A percentile compares a stretch with the other conserved stretches of the same genome.
phyloP scores from a whole-genome alignment of 2,113 vertebrate species.

The Todiramphus chloris region DNA sequence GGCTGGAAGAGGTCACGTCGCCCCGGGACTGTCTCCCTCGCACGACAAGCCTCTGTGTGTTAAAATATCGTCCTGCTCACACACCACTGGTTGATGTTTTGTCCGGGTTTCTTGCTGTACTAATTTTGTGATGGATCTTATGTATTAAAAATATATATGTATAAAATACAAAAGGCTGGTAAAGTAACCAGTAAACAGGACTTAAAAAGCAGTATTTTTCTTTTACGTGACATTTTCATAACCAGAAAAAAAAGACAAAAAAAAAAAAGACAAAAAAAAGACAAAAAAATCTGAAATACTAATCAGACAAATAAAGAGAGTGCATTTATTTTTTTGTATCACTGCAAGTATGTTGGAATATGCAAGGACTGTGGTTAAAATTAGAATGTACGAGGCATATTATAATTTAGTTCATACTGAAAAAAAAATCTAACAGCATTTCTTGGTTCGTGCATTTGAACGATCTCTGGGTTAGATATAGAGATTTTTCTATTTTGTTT shows the following conservation, averaged over 20 bases:
- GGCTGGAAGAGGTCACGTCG: background rate
- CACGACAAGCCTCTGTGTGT: background rate
- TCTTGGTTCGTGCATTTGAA: slow-evolving; percentile 82
- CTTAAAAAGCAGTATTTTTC: slow-evolving; percentile 84
- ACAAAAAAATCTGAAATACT: slow-evolving; percentile 57
- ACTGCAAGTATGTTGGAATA: slow-evolving; percentile 90
- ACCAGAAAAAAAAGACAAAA: slow-evolving; percentile 58
- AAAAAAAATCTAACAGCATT: slow-evolving; percentile 79
- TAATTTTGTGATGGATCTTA: slow-evolving; percentile 77
- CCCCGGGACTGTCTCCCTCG: background rate
- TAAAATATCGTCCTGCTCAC: slow-evolving; percentile 53
- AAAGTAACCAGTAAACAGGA: slow-evolving; percentile 71
- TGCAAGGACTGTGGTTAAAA: slow-evolving; percentile 89
- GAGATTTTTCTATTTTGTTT: slow-evolving; percentile 89
- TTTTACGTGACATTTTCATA: slow-evolving; percentile 81
- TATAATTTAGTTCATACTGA: slow-evolving; percentile 87
- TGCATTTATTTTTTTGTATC: slow-evolving; percentile 85
- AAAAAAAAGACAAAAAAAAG: slow-evolving; percentile 26
- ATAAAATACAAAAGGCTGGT: slow-evolving; percentile 69
- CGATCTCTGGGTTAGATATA: slow-evolving; percentile 83
- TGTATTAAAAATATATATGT: slow-evolving; percentile 81
- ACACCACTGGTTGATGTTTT: slow-evolving; percentile 65
- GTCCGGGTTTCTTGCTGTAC: slow-evolving; percentile 72
- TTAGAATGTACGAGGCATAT: slow-evolving; percentile 93
- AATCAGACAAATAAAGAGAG: slow-evolving; percentile 79